Percentiles rank a stretch among this genome's conserved stretches.
Conservation (phyloP, 2,113 vertebrate genomes). For the Pagrus major region DNA sequence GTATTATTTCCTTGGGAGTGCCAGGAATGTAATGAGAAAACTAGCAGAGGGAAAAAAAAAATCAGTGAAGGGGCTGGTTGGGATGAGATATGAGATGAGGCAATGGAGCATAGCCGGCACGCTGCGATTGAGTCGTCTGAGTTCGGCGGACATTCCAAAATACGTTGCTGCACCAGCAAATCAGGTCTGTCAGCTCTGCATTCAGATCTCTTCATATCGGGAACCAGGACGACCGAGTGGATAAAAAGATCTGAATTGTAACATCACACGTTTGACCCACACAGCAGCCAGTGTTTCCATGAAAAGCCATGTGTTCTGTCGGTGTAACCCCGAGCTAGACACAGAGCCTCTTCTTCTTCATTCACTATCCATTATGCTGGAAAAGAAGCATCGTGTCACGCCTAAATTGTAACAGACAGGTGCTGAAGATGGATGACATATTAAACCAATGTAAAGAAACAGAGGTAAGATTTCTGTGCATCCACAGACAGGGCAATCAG, state of each 20-base stretch:
- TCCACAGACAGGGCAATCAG: neutral
- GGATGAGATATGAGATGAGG: constrained; percentile 77
- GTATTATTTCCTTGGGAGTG: constrained; percentile 74
- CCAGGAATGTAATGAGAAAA: constrained; percentile 78
- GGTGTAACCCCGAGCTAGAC: constrained; percentile 3
- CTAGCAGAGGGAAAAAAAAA: constrained; percentile 53
- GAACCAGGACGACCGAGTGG: constrained; percentile 9
- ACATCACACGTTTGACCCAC: constrained; percentile 36
- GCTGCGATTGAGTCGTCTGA: constrained; percentile 68
- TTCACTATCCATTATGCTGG: neutral
- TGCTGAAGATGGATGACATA: constrained; percentile 41
- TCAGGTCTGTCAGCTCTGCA: constrained; percentile 43
- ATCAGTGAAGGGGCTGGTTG: constrained; percentile 61
- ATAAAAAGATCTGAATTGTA: constrained; percentile 29
- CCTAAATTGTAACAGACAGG: constrained; percentile 30
- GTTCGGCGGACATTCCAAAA: constrained; percentile 62
- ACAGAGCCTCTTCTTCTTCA: constrained; percentile 3
- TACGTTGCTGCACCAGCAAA: constrained; percentile 34
- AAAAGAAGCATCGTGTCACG: neutral
- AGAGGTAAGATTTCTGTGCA: constrained; percentile 1
- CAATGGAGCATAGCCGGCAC: constrained; percentile 69
- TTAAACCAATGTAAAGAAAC: constrained; percentile 26
- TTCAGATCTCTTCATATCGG: constrained; percentile 48
- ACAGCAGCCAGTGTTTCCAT: constrained; percentile 20
- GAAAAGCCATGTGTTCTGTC: constrained; percentile 13